phyloP scores from a whole-genome alignment of 2,888 invertebrate genomes.

The Perdita meconis region DNA sequence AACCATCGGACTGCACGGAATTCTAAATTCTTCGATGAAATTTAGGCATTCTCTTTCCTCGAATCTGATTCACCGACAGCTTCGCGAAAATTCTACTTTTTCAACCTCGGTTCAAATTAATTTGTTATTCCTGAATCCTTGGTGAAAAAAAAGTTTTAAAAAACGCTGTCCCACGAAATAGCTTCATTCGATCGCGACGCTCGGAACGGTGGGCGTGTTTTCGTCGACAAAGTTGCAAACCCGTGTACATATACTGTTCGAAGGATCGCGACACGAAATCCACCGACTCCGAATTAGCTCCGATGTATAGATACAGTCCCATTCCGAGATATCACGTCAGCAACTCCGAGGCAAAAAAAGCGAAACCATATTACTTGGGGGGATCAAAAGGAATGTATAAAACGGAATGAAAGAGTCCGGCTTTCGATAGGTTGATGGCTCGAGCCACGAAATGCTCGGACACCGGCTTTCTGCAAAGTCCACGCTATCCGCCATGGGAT shows the following conservation, averaged over 20 bases:
- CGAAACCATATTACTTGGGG: slow-evolving; percentile 41
- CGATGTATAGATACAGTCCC: background rate
- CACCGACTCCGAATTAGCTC: slow-evolving; percentile 14
- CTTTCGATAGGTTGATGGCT: slow-evolving; percentile 49
- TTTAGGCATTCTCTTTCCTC: background rate
- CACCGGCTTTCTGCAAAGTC: slow-evolving; percentile 56
- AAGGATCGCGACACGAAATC: slow-evolving; percentile 17
- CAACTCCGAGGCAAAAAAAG: background rate
- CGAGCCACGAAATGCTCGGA: slow-evolving; percentile 52
- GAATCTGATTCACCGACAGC: background rate
- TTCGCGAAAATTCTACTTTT: no score
- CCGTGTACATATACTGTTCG: background rate
- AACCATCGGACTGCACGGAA: background rate
- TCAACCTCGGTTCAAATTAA: no score
- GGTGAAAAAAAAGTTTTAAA: no score
- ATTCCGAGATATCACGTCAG: slow-evolving; percentile 19
- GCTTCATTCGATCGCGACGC: background rate
- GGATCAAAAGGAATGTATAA: slow-evolving; percentile 64
- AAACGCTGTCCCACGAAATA: background rate
- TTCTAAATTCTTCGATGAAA: background rate
- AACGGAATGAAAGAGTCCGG: slow-evolving; percentile 53
- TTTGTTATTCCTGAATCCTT: no score
- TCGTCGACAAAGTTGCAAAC: background rate
- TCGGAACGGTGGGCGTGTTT: background rate
- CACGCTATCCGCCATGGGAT: slow-evolving; percentile 40